Conservation (phyloP, 2,113 vertebrate genomes). For the Pterocles burchelli region DNA sequence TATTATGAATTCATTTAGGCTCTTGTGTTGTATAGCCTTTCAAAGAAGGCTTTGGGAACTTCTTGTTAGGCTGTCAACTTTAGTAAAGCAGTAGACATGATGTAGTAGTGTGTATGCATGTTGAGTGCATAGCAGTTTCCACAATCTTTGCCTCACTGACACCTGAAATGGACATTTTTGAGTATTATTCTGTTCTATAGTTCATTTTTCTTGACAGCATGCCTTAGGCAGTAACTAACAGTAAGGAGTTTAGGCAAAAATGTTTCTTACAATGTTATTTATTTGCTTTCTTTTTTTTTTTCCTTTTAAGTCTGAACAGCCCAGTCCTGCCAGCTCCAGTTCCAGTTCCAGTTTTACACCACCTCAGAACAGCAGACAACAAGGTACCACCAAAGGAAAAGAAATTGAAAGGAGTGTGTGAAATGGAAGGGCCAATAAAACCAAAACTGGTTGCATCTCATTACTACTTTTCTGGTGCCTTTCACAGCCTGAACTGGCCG, state of each 20-base stretch:
- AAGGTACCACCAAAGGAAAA: constrained; percentile 81
- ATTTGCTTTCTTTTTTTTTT: constrained; percentile 24
- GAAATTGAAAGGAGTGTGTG: neutral
- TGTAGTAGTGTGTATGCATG: neutral
- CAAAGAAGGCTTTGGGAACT: neutral
- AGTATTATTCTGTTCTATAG: neutral
- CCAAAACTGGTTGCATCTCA: constrained; percentile 26
- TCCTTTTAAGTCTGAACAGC: constrained; percentile 87
- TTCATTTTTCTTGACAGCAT: neutral
- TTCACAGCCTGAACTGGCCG: constrained; percentile 27
- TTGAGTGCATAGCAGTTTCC: neutral
- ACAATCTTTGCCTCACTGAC: neutral
- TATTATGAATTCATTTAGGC: neutral
- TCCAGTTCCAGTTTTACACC: constrained; percentile 90
- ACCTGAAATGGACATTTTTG: neutral
- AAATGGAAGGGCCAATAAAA: constrained; percentile 31
- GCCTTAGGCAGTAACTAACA: neutral
- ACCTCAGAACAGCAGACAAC: constrained; percentile 87
- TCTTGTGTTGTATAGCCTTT: neutral
- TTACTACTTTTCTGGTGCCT: constrained; percentile 10
- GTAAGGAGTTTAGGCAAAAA: neutral
- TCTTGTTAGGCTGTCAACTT: neutral
- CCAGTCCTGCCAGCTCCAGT: constrained; percentile 90
- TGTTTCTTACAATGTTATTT: constrained; percentile 8
- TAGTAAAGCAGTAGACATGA: neutral